Percentiles rank a stretch among this genome's conserved stretches.
These are phyloP conservation scores for Zaprionus vittiger DNA, from an alignment of 1,140 invertebrate species.

Conservation along the genomic window DNA sequence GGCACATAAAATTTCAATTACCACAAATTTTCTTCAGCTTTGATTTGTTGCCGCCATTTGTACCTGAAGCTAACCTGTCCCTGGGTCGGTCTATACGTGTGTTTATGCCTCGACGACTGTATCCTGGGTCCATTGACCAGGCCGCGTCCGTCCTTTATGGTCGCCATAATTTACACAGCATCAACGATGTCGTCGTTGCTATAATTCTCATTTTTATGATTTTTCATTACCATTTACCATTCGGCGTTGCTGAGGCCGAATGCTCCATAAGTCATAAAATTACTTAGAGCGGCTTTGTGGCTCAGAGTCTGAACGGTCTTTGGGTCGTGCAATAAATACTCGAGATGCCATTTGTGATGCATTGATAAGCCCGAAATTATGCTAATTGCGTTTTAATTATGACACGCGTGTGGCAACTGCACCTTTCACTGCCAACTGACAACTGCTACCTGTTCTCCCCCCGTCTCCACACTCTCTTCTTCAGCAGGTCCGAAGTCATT, in stretches of 20 bases:
- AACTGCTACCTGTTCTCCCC: conserved; percentile 8
- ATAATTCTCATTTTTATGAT: conserved; percentile 69
- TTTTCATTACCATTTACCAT: conserved; percentile 61
- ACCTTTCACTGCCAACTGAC: conserved; percentile 25
- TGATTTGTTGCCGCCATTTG: conserved; percentile 63
- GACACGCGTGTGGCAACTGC: conserved; percentile 56
- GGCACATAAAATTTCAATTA: conserved; percentile 71
- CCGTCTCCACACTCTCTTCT: background rate
- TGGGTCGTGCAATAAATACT: conserved; percentile 55
- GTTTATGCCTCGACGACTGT: conserved; percentile 20
- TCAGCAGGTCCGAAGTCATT: conserved; percentile 44
- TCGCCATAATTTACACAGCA: conserved; percentile 62
- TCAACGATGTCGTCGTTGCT: conserved; percentile 46
- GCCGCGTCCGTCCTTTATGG: conserved; percentile 45
- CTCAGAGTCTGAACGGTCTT: conserved; percentile 6
- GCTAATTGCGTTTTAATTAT: conserved; percentile 71
- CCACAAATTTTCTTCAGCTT: conserved; percentile 61
- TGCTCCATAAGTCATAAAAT: conserved; percentile 65
- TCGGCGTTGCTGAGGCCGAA: background rate
- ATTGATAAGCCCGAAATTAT: conserved; percentile 69
- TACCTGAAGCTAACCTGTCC: conserved; percentile 23
- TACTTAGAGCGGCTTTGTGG: conserved; percentile 46
- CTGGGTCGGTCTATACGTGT: background rate
- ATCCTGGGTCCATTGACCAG: conserved; percentile 34
- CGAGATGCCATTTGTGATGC: conserved; percentile 65